These are phyloP conservation scores for Saccostrea glomerata DNA, from an alignment of 1,140 invertebrate genomes.

Conservation along the genomic window DNA sequence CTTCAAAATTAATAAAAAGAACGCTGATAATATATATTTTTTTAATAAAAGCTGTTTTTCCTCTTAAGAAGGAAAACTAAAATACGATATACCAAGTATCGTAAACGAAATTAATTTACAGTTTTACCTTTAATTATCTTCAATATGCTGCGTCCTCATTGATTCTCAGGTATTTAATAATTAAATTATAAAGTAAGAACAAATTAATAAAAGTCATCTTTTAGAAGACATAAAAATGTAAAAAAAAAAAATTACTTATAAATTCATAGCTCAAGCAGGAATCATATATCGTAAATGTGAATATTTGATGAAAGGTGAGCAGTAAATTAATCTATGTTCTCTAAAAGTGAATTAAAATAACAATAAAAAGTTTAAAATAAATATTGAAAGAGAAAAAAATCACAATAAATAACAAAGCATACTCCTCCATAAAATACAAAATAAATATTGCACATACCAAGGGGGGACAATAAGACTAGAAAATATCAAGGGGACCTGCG, in stretches of 20 bases:
- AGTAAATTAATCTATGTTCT: background rate
- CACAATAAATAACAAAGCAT: background rate
- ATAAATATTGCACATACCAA: slow-evolving; percentile 3
- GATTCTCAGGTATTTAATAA: too few species aligned
- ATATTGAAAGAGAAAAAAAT: background rate
- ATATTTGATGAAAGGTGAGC: background rate
- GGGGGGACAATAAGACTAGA: background rate
- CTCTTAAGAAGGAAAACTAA: too few species aligned
- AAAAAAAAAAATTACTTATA: background rate
- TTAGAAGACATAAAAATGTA: background rate
- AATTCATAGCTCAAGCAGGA: background rate
- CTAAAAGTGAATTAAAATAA: background rate
- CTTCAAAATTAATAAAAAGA: too few species aligned
- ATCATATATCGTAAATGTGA: background rate
- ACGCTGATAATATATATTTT: too few species aligned
- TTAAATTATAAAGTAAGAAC: background rate
- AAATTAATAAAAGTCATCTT: background rate
- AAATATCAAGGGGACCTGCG: background rate
- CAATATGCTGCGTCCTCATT: background rate
- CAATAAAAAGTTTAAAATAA: background rate
- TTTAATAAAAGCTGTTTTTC: too few species aligned
- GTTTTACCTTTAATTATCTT: background rate
- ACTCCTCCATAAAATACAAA: background rate
- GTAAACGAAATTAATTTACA: too few species aligned
- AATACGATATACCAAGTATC: too few species aligned